These are phyloP conservation scores for Ceratina japonica DNA, from an alignment of 1,140 invertebrate species.

Conservation along the genomic window DNA sequence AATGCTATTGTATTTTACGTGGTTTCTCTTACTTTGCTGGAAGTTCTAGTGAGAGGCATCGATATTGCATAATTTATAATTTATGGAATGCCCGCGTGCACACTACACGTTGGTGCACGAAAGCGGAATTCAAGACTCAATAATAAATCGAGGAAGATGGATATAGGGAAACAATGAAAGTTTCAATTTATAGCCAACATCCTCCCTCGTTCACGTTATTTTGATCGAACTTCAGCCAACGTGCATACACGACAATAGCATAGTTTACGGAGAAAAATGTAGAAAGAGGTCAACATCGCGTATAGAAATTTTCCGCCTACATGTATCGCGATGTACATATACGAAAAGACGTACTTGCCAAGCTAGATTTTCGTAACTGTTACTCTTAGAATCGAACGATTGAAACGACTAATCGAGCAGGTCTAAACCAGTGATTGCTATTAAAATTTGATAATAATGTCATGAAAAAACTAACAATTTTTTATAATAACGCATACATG, in stretches of 20 bases:
- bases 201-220: slow-evolving; percentile 1
- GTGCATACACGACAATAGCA: not conserved
- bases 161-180: slow-evolving; percentile 7
- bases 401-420: slow-evolving; percentile 1
- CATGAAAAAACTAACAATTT: too few relatives aligned
- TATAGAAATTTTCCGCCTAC: slow-evolving; percentile 24
- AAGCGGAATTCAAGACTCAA: not conserved
- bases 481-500: too few relatives aligned
- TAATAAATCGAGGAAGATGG: not conserved
- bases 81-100: not conserved
- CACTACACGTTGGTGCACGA: not conserved
- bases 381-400: not conserved
- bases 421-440: not conserved
- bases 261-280: not conserved
- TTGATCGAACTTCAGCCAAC: slow-evolving; percentile 15
- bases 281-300: slow-evolving; percentile 21
- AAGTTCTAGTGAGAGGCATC: not conserved
- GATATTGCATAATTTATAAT: not conserved
- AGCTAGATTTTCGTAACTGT: not conserved
- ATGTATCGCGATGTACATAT: not conserved
- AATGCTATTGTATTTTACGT: not conserved
- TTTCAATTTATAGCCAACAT: slow-evolving; percentile 20
- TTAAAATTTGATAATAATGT: not conserved
- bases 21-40: not conserved
- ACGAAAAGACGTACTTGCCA: not conserved